phyloP scores from a whole-genome alignment of 2,888 invertebrate species.

The Stenodema calcarata region DNA sequence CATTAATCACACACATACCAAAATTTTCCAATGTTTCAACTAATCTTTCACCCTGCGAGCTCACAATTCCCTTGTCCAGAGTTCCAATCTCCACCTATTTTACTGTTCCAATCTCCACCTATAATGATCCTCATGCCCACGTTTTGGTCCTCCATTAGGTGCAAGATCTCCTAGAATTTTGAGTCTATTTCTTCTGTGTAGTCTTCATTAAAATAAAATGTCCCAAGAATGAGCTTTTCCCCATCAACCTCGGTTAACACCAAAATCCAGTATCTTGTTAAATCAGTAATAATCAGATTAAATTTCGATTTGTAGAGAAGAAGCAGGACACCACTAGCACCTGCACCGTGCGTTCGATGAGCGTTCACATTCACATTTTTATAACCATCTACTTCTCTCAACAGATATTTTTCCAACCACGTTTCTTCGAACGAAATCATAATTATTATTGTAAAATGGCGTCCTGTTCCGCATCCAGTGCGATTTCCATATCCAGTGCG shows the following conservation, averaged over 20 bases:
- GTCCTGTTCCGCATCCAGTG: not conserved
- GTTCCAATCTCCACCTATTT: not conserved
- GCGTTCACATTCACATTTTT: not conserved
- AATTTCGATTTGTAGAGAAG: not conserved
- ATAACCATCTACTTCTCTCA: not conserved
- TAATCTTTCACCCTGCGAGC: not conserved
- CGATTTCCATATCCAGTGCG: too few relatives aligned
- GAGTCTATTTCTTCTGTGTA: not conserved
- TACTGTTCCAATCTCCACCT: slow-evolving; percentile 21
- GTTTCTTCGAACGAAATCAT: not conserved
- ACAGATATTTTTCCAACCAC: not conserved
- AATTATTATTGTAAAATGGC: not conserved
- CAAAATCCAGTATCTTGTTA: slow-evolving; percentile 7
- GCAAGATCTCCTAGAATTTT: not conserved
- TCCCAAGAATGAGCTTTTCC: not conserved
- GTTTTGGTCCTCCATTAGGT: not conserved
- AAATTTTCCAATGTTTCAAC: not conserved
- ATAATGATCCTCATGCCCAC: not conserved
- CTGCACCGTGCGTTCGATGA: not conserved
- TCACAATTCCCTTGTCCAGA: not conserved
- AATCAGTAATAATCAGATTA: too few relatives aligned
- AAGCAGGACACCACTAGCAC: slow-evolving; percentile 3
- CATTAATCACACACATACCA: not conserved
- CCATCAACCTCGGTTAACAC: not conserved
- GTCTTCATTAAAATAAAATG: slow-evolving; percentile 8